Percentiles rank a stretch among this genome's conserved stretches.
Conservation (phyloP, 1,140 invertebrate genomes). For the Camponotus floridanus region DNA sequence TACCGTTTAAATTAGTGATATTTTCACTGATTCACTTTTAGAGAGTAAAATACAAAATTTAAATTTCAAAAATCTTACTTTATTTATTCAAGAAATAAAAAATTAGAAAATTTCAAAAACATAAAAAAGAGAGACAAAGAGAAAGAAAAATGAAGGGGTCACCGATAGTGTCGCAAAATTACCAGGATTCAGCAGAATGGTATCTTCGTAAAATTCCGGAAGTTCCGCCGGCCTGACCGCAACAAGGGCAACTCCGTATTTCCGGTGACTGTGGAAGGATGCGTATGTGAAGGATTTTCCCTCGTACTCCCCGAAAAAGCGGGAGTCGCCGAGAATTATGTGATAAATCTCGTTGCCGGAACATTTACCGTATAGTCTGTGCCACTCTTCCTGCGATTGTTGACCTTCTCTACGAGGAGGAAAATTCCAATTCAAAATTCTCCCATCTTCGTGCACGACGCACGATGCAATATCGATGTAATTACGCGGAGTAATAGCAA, state of each 20-base stretch:
- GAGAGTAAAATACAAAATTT: neutral
- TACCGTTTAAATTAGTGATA: too few species aligned
- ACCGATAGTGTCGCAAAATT: conserved; percentile 41
- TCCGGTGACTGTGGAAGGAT: conserved; percentile 99
- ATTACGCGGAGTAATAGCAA: neutral
- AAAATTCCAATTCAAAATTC: conserved; percentile 3
- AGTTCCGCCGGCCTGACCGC: conserved; percentile 97
- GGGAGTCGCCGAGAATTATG: conserved; percentile 96
- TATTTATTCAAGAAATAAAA: conserved; percentile 9
- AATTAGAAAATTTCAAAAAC: neutral
- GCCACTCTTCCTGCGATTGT: conserved; percentile 98
- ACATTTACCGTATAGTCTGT: conserved; percentile 97
- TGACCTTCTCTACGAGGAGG: conserved; percentile 94
- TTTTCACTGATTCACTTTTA: too few species aligned
- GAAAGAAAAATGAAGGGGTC: neutral
- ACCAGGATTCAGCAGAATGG: conserved; percentile 97
- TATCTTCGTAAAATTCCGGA: conserved; percentile 97
- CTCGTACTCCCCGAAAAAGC: conserved; percentile 99
- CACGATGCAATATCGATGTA: neutral
- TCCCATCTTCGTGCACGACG: neutral
- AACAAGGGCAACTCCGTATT: conserved; percentile 98
- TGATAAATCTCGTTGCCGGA: conserved; percentile 99
- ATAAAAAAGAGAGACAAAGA: too few species aligned
- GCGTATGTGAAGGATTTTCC: conserved; percentile 99
- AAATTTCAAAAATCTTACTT: neutral